Evolutionary conservation across 1,140 invertebrate species (phyloP).

Genomic region (Papilio polyxenes): DNA sequence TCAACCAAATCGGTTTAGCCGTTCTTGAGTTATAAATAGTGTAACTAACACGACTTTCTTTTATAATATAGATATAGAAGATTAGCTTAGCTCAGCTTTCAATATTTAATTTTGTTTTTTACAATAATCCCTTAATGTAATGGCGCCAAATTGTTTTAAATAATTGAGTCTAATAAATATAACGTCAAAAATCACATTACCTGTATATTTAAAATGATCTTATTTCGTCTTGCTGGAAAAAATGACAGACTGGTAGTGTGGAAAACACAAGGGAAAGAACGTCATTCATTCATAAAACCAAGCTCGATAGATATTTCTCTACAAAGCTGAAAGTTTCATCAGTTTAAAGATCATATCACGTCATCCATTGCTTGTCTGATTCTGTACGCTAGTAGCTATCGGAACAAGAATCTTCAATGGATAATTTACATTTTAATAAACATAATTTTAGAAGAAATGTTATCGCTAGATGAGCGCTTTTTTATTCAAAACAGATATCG

Average conservation of each 20-base stretch:
- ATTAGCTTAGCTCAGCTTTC: too few relatives aligned
- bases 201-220: background rate
- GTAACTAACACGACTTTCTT: too few relatives aligned
- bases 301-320: conserved; percentile 2
- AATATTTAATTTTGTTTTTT: too few relatives aligned
- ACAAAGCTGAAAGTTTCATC: background rate
- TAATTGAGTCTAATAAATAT: too few relatives aligned
- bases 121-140: too few relatives aligned
- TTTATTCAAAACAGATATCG: background rate
- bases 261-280: conserved; percentile 9
- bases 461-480: background rate
- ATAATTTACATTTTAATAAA: background rate
- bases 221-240: background rate
- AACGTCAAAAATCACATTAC: background rate
- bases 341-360: background rate
- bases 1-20: too few relatives aligned
- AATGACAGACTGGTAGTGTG: background rate
- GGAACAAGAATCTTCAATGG: background rate
- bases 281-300: conserved; percentile 28
- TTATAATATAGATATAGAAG: too few relatives aligned
- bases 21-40: too few relatives aligned
- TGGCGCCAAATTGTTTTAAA: too few relatives aligned
- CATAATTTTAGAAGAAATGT: background rate
- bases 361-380: background rate
- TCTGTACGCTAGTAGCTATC: background rate